A percentile compares a stretch with the other conserved stretches of the same genome.
These are phyloP conservation scores for Rhombomys opimus DNA, from an alignment of 2,113 vertebrate species.

Conservation along the genomic window DNA sequence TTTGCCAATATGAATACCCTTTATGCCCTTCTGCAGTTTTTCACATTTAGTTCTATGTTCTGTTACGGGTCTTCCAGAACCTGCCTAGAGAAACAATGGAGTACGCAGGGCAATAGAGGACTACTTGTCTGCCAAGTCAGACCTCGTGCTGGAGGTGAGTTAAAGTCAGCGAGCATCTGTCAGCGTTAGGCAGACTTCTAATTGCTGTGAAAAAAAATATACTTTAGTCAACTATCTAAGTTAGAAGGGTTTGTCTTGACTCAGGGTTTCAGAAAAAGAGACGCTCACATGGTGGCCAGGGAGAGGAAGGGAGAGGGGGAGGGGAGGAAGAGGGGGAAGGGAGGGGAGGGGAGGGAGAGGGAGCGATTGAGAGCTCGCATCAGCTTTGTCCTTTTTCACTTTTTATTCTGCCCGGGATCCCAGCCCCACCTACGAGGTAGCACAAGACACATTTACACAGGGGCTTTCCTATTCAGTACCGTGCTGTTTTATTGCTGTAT, in stretches of 20 bases:
- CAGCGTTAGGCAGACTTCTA: too few relatives aligned
- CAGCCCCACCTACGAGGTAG: not conserved
- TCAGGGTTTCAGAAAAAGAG: not conserved
- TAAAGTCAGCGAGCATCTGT: not conserved
- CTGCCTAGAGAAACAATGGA: not conserved
- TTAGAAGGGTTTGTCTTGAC: not conserved
- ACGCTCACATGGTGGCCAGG: not conserved
- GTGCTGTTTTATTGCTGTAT: not conserved
- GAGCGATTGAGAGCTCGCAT: not conserved
- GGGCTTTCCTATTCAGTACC: not conserved
- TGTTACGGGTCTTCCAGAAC: not conserved
- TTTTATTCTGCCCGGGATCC: not conserved
- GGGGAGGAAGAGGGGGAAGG: not conserved
- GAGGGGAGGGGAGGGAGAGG: not conserved
- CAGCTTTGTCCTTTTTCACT: not conserved
- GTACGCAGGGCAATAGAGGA: not conserved
- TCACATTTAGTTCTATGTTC: conserved; percentile 15
- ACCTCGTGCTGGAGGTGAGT: not conserved
- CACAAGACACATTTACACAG: too few relatives aligned
- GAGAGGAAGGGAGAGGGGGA: too few relatives aligned
- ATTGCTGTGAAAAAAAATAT: not conserved
- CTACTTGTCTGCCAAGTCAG: not conserved
- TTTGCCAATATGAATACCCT: not conserved
- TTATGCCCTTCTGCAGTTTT: not conserved
- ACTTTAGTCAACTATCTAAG: not conserved